Percentiles rank a stretch among this genome's conserved stretches.
Evolutionary conservation across 1,140 invertebrate genomes (phyloP).

Genomic region (Drosophila melanica): DNA sequence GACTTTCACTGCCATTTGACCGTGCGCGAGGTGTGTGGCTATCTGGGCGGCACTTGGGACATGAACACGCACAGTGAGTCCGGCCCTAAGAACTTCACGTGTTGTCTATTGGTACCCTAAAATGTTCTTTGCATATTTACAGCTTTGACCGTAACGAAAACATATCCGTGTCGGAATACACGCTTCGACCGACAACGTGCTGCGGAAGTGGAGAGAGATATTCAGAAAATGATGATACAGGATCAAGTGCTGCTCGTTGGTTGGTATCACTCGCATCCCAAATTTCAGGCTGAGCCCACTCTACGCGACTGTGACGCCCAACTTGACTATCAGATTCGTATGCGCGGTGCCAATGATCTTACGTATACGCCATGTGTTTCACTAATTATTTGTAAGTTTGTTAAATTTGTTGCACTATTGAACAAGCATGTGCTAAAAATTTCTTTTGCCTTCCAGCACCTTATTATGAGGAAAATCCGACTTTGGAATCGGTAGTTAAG

Average conservation of each 20-base stretch:
- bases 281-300: constrained; percentile 93
- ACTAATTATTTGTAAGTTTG: constrained; percentile 92
- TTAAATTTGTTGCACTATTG: background rate
- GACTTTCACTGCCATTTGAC: constrained; percentile 97
- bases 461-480: constrained; percentile 91
- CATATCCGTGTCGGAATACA: constrained; percentile 94
- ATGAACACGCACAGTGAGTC: constrained; percentile 95
- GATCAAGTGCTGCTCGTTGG: constrained; percentile 93
- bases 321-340: constrained; percentile 96
- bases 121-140: constrained; percentile 71
- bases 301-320: constrained; percentile 96
- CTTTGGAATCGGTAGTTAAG: constrained; percentile 91
- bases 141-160: constrained; percentile 94
- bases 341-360: constrained; percentile 95
- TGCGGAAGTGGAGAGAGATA: constrained; percentile 91
- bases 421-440: background rate
- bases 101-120: background rate
- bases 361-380: constrained; percentile 96
- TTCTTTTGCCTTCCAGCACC: constrained; percentile 88
- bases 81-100: constrained; percentile 26
- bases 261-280: constrained; percentile 98
- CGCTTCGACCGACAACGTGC: constrained; percentile 90
- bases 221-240: constrained; percentile 92
- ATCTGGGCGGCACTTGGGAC: constrained; percentile 97
- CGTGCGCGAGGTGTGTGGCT: constrained; percentile 96